Evolutionary conservation across 2,797 vertebrate species (phyloP).

Genomic region (Phylloscopus collybita): DNA sequence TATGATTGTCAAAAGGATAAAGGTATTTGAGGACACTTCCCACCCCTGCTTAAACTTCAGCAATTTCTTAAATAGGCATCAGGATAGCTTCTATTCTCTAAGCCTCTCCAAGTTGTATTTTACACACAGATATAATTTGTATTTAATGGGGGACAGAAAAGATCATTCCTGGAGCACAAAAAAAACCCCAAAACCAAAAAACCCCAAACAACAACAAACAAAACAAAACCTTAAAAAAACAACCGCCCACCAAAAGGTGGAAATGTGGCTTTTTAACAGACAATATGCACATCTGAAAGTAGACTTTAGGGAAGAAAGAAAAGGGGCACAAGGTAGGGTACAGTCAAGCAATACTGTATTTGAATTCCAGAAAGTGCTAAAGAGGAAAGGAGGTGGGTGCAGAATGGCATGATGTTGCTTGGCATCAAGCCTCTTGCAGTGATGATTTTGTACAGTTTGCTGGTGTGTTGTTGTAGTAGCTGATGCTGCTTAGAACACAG

Average conservation of each 20-base stretch:
- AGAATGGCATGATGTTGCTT: background rate
- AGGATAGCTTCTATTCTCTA: background rate
- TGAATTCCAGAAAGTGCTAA: background rate
- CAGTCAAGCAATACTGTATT: background rate
- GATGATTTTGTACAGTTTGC: conserved; percentile 1
- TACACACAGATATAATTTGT: background rate
- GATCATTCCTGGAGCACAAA: no score
- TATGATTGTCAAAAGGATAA: background rate
- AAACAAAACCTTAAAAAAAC: no score
- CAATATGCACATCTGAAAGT: background rate
- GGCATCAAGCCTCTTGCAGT: background rate
- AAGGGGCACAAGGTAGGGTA: background rate
- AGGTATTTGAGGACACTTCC: background rate
- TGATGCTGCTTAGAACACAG: background rate
- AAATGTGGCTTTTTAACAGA: background rate
- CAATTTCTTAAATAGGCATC: background rate
- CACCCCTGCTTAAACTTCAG: background rate
- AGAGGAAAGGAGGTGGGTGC: background rate
- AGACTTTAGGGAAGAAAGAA: background rate
- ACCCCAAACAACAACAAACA: background rate
- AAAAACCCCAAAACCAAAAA: background rate
- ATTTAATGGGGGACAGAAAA: background rate
- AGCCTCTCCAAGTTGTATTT: background rate
- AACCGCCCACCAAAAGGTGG: background rate
- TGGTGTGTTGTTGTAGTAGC: background rate